A percentile compares a stretch with the other conserved stretches of the same genome.
Evolutionary conservation across 2,797 vertebrate genomes (phyloP).

Genomic region (Cetoscarus ocellatus): DNA sequence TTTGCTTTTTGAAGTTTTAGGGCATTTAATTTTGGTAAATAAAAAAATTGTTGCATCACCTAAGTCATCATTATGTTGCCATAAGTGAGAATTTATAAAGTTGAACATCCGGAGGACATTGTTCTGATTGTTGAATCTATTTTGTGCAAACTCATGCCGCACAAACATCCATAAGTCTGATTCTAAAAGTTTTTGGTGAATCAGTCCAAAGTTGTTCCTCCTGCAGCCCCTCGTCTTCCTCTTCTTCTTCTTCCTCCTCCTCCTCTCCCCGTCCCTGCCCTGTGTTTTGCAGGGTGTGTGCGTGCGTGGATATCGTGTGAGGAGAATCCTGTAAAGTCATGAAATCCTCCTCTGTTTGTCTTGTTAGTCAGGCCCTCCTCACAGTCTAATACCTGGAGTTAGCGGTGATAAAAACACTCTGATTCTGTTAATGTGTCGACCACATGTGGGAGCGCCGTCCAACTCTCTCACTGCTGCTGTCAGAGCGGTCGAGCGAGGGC

Average conservation of each 20-base stretch:
- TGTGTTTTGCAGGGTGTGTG: conserved; percentile 15
- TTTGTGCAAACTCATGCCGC: no score
- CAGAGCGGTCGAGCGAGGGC: not conserved
- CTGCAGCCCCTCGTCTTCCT: no score
- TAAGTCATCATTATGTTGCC: no score
- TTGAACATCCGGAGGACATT: no score
- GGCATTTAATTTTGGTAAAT: no score
- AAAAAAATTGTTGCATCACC: no score
- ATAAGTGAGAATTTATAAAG: no score
- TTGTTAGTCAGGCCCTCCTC: conserved; percentile 44
- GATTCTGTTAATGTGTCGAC: conserved; percentile 63
- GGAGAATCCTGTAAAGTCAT: conserved; percentile 59
- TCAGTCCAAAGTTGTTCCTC: no score
- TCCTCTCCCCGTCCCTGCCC: not conserved
- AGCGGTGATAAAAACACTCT: conserved; percentile 15
- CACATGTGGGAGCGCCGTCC: conserved; percentile 60
- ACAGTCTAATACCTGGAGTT: conserved; percentile 61
- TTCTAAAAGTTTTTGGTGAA: no score
- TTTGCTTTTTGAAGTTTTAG: no score
- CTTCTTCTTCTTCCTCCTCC: not conserved
- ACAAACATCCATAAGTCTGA: no score
- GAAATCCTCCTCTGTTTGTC: conserved; percentile 63
- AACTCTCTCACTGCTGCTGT: conserved; percentile 15
- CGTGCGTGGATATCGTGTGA: conserved; percentile 53
- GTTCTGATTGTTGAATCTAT: not conserved